These are phyloP conservation scores for Oenanthe melanoleuca DNA, from an alignment of 2,113 vertebrate species.

Conservation along the genomic window DNA sequence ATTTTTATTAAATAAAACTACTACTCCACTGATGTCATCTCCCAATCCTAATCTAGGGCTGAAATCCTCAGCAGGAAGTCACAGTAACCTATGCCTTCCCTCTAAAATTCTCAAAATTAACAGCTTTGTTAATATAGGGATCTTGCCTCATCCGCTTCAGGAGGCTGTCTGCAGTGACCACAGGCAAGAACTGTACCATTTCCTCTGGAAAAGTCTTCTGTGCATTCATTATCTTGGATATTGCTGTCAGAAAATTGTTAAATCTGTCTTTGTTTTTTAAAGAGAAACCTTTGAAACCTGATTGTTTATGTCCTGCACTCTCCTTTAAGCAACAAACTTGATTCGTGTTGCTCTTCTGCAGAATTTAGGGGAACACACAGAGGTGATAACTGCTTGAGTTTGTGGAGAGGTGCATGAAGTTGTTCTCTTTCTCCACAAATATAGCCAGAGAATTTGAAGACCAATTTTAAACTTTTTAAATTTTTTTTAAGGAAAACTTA, in stretches of 20 bases:
- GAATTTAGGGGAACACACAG: background rate
- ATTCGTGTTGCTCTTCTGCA: background rate
- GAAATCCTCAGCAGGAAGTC: background rate
- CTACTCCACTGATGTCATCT: background rate
- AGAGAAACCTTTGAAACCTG: background rate
- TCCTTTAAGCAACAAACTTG: background rate
- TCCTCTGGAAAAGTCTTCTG: background rate
- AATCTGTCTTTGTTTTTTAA: background rate
- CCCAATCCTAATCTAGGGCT: background rate
- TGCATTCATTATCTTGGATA: background rate
- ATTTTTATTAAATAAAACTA: background rate
- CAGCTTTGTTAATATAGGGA: background rate
- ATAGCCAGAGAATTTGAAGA: background rate
- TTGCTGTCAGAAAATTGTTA: background rate
- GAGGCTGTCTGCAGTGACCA: background rate
- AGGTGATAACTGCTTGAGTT: background rate
- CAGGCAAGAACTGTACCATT: background rate
- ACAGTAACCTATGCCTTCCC: background rate
- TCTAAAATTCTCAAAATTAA: background rate
- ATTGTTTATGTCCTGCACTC: background rate
- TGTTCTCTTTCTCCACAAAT: background rate
- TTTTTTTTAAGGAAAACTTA: background rate
- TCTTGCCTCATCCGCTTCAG: background rate
- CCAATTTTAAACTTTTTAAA: background rate
- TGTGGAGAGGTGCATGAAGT: background rate